These are phyloP conservation scores for Mythimna vitellina DNA, from an alignment of 2,888 invertebrate species.

Conservation along the genomic window DNA sequence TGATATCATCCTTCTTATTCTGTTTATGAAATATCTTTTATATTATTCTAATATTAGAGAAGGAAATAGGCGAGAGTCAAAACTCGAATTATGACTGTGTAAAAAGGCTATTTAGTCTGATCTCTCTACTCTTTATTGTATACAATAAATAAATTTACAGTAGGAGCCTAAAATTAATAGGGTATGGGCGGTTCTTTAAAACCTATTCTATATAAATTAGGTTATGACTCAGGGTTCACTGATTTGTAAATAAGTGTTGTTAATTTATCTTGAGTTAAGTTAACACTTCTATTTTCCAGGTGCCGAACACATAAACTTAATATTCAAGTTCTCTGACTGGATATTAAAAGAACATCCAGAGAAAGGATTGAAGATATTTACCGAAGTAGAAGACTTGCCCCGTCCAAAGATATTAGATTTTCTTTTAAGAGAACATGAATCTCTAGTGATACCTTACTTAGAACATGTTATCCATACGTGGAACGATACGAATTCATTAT, in stretches of 20 bases:
- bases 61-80: neutral
- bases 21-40: neutral
- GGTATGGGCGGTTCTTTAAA: neutral
- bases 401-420: slow-evolving; percentile 97
- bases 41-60: neutral
- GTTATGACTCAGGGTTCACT: too few species aligned
- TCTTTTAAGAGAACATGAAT: slow-evolving; percentile 94
- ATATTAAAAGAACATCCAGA: slow-evolving; percentile 96
- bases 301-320: slow-evolving; percentile 95
- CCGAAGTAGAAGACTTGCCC: slow-evolving; percentile 97
- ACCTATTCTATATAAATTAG: too few species aligned
- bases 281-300: slow-evolving; percentile 83
- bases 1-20: neutral
- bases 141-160: too few species aligned
- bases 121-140: neutral
- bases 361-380: slow-evolving; percentile 97
- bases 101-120: neutral
- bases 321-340: slow-evolving; percentile 98
- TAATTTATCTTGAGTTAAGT: neutral
- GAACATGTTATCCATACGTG: slow-evolving; percentile 98
- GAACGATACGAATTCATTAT: slow-evolving; percentile 95
- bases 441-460: slow-evolving; percentile 97
- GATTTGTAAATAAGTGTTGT: too few species aligned
- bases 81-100: neutral
- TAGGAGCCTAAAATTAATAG: neutral